Evolutionary conservation across 2,888 invertebrate species (phyloP).

Genomic region (Andrena bucephala): DNA sequence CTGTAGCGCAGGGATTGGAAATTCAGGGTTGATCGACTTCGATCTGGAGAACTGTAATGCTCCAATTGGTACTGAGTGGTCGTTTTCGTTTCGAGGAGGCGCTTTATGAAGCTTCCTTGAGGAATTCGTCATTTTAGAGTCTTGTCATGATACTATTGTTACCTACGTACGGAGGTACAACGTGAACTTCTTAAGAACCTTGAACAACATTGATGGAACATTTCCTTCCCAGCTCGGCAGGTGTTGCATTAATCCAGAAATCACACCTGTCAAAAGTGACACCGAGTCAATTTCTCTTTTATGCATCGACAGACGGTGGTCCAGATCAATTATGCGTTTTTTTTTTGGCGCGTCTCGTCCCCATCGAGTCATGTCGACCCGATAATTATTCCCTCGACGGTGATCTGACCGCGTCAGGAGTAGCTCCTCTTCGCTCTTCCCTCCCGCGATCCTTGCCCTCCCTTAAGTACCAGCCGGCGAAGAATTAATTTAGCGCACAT

Average conservation of each 20-base stretch:
- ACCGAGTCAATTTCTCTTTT: not conserved
- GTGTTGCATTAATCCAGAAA: too few relatives aligned
- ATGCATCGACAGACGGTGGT: not conserved
- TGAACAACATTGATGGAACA: too few relatives aligned
- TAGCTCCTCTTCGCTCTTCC: conserved; percentile 18
- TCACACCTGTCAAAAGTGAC: too few relatives aligned
- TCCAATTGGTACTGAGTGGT: not conserved
- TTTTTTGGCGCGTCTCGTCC: not conserved
- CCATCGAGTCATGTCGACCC: conserved; percentile 11
- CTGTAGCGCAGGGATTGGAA: not conserved
- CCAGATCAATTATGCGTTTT: conserved; percentile 15
- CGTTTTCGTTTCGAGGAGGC: not conserved
- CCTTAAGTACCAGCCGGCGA: conserved; percentile 25
- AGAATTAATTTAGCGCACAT: conserved; percentile 62
- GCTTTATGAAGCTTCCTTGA: not conserved
- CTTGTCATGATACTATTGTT: too few relatives aligned
- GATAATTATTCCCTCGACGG: conserved; percentile 37
- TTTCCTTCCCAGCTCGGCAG: too few relatives aligned
- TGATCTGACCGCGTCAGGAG: conserved; percentile 16
- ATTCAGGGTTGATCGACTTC: not conserved
- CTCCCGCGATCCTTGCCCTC: conserved; percentile 43
- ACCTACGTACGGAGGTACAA: too few relatives aligned
- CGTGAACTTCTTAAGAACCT: too few relatives aligned
- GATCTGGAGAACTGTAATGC: not conserved
- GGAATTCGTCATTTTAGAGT: too few relatives aligned